Percentiles rank a stretch among this genome's conserved stretches.
phyloP scores from a whole-genome alignment of 1,140 invertebrate species.

The Conus betulinus region DNA sequence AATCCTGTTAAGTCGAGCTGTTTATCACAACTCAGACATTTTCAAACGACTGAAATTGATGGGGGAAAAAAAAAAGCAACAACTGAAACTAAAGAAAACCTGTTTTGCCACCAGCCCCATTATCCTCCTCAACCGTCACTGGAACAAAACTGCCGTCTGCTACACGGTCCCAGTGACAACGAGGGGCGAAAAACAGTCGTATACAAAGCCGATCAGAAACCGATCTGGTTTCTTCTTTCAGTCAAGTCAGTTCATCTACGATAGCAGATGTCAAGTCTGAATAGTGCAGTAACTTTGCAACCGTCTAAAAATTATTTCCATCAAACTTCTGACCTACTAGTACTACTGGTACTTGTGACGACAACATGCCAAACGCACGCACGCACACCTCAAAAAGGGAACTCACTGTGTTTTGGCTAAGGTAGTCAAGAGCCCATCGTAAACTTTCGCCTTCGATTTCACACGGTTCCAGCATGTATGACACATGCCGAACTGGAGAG shows the following conservation, averaged over 20 bases:
- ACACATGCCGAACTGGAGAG: conserved; percentile 84
- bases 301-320: background rate
- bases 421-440: conserved; percentile 86
- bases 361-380: background rate
- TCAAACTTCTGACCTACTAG: background rate
- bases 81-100: background rate
- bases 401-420: conserved; percentile 84
- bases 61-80: background rate
- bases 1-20: too few species aligned
- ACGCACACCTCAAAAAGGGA: conserved; percentile 3
- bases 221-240: background rate
- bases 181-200: background rate
- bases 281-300: background rate
- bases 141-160: background rate
- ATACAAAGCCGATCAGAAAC: background rate
- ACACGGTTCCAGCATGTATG: conserved; percentile 81
- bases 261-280: background rate
- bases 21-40: background rate
- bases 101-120: background rate
- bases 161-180: background rate
- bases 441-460: conserved; percentile 86
- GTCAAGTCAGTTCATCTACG: background rate
- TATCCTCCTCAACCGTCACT: too few species aligned
- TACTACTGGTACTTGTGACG: too few species aligned
- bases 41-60: background rate